Base-by-base conservation (phyloP, 2,113 vertebrate species). In the Melanerpes formicivorus region DNA sequence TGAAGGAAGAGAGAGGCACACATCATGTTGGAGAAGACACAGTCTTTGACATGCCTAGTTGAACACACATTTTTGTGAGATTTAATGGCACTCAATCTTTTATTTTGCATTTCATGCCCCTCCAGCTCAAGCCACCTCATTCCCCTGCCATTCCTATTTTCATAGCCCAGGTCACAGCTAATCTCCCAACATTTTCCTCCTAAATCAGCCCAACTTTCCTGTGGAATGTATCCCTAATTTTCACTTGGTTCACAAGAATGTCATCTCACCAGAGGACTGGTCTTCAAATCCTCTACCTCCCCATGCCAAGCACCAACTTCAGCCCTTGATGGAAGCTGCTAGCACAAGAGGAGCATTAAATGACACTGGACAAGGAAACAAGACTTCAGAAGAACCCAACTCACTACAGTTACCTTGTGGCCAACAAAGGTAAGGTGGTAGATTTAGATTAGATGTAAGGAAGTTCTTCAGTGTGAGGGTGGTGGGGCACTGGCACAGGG, bases 51-150 rank as follows among this genome's bases (percentile, higher is more conserved):
- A 54, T 2, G 2, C 18, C 14, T 23, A 26, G 14, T 22, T 67
- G 62, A 87, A 65, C 34, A 50, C 16, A 30, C 67, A 37, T 2
- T 29, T 60, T 34, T 55, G 63, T 27, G 29, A 80, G 32, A 40
- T 63, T n/a, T 27, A 40, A 19, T 0, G 0, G 19, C 8, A 77
- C 12, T 48, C 22, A 65, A 11, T 9, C 42, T 14, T 5, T 17
- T 82, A 63, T 52, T 84, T 89, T 27, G 29, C 1, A 1, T 84
- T 70, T 90, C 60, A 44, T 26, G 9, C 26, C 6, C 21, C 6
- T 32, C 34, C 19, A 8, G 29, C 44, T 55, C 63, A 29, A 29
- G 16, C 10, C 19, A 59, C 22, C 26, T 67, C 37, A 14, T 3
- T 58, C 21, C 7, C 22, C 4, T 71, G 37, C 55, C 54, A 13